Evolutionary conservation across 2,113 vertebrate genomes (phyloP).

Genomic region (Strigops habroptila): DNA sequence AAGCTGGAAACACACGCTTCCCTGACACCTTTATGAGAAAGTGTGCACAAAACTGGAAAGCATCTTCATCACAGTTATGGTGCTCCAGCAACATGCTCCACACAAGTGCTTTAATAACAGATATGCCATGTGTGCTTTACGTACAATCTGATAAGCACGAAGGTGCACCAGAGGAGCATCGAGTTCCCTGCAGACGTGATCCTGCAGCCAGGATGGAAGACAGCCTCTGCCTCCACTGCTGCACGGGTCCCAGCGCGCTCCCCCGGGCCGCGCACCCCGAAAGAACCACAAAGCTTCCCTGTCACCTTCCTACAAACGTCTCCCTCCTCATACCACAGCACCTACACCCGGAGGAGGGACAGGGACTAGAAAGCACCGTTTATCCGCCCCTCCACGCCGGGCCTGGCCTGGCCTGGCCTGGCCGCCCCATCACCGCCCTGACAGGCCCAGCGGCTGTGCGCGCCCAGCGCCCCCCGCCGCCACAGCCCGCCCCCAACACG

Average conservation of each 20-base stretch:
- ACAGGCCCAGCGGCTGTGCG: not conserved
- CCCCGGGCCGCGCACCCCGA: not conserved
- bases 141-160: not conserved
- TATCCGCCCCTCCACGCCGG: not conserved
- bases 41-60: not conserved
- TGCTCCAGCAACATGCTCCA: not conserved
- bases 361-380: fast-evolving
- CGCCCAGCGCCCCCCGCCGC: not conserved
- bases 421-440: not conserved
- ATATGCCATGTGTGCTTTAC: not conserved
- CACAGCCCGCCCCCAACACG: not conserved
- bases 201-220: not conserved
- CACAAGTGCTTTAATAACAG: not conserved
- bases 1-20: not conserved
- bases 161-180: too few species aligned
- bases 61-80: fast-evolving
- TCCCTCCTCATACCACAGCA: not conserved
- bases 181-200: not conserved
- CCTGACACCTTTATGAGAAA: not conserved
- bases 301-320: not conserved
- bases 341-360: not conserved
- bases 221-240: not conserved
- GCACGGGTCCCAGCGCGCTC: not conserved
- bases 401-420: too few species aligned
- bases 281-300: not conserved